Evolutionary conservation across 2,888 invertebrate species (phyloP).

Genomic region (Melanostoma mellinum): DNA sequence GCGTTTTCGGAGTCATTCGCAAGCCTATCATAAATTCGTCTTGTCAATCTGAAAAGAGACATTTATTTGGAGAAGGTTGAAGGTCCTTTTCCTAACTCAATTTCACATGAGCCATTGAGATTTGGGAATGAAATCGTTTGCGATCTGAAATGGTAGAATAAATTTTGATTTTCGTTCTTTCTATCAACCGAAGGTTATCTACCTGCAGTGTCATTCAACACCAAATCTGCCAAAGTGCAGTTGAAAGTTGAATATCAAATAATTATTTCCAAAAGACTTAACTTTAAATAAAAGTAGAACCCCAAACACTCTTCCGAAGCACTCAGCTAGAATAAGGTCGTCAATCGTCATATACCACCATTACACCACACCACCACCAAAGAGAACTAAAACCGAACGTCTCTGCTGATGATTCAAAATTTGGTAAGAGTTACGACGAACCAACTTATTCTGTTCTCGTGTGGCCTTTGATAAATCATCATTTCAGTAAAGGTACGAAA

Average conservation of each 20-base stretch:
- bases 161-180: too few relatives aligned
- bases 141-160: too few relatives aligned
- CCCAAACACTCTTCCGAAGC: slow-evolving; percentile 7
- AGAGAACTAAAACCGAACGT: not conserved
- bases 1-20: too few relatives aligned
- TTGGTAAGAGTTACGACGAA: slow-evolving; percentile 53
- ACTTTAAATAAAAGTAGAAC: slow-evolving; percentile 46
- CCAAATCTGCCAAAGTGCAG: not conserved
- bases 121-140: too few relatives aligned
- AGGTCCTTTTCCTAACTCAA: too few relatives aligned
- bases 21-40: too few relatives aligned
- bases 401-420: slow-evolving; percentile 33
- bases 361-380: not conserved
- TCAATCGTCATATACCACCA: not conserved
- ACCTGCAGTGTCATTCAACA: not conserved
- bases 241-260: slow-evolving; percentile 35
- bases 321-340: slow-evolving; percentile 27
- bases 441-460: slow-evolving; percentile 50
- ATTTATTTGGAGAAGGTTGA: too few relatives aligned
- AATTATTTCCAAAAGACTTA: slow-evolving; percentile 59
- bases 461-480: slow-evolving; percentile 70
- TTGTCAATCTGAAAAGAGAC: too few relatives aligned
- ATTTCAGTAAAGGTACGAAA: slow-evolving; percentile 50
- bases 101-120: too few relatives aligned
- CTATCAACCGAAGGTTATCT: too few relatives aligned